phyloP scores from a whole-genome alignment of 2,797 vertebrate species.

The Australoheros facetus region DNA sequence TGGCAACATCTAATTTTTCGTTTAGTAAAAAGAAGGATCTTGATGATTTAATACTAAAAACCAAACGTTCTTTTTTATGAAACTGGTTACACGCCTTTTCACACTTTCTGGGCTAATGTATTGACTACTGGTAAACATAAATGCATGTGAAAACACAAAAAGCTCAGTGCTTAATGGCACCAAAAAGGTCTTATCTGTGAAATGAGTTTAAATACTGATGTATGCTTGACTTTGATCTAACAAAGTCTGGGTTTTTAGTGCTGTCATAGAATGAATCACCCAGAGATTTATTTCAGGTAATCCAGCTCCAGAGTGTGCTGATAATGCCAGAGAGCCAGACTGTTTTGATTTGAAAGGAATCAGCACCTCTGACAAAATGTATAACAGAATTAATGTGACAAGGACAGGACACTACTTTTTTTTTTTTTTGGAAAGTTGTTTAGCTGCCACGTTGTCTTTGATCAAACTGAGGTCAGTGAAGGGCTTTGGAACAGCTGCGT shows the following conservation, averaged over 20 bases:
- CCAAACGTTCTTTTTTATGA: not conserved
- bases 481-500: conserved; percentile 18
- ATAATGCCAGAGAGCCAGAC: conserved; percentile 26
- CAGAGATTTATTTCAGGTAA: conserved; percentile 7
- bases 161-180: not conserved
- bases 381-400: conserved; percentile 49
- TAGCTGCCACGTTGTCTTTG: conserved; percentile 53
- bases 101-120: not conserved
- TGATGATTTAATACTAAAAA: not conserved
- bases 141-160: not conserved
- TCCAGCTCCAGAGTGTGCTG: conserved; percentile 6
- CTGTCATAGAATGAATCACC: conserved; percentile 2
- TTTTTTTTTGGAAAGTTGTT: conserved; percentile 36
- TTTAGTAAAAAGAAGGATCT: not conserved
- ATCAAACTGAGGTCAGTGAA: conserved; percentile 41
- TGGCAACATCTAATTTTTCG: not conserved
- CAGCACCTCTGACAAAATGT: conserved; percentile 53
- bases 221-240: not conserved
- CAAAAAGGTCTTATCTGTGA: not conserved
- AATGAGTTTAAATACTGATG: conserved; percentile 6
- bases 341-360: conserved; percentile 35
- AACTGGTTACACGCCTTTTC: not conserved
- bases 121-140: not conserved
- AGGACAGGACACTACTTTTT: conserved; percentile 16
- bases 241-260: not conserved